Evolutionary conservation across 1,140 invertebrate genomes (phyloP), one percentile per base, ranked within the genome.

Genomic region (Drosophila bipectinata): DNA sequence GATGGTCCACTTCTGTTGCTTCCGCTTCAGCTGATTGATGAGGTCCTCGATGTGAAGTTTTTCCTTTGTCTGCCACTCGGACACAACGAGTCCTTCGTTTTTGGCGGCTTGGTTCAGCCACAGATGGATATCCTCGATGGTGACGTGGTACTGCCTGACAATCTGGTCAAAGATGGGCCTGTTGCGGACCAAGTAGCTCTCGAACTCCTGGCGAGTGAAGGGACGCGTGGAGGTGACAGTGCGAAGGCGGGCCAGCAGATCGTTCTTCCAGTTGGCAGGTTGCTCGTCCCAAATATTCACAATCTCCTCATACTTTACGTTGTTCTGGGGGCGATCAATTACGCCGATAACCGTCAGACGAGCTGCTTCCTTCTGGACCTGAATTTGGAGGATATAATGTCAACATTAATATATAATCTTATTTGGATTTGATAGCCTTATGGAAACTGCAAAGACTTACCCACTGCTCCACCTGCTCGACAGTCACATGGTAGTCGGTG

Each of bases 391-490:
- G 21, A 21, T 3, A 21, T 21, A 21, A 21, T 21, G 21, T 21
- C 21, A 21, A 21, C 21, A 21, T 21, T 21, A 21, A 21, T 3
- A 21, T 2, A 3, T 21, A 3, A 3, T 21, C 21, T 14, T n/a
- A n/a, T 21, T 30, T 26, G 14, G 6, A 49, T 1, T 41, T 18
- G 18, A 18, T 18, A 18, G 18, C 18, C 18, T 14, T 14, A 34
- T 9, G 8, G 39, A 9, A n/a, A 39, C 10, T 9, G 28, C 28
- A 30, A 30, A 12, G 10, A 44, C 44, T 18, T 61, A 91, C 84
- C 90, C 90, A 91, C 21, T 77, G 72, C 34, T 91, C 88, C 1
- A 91, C 88, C 58, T 91, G 90, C 18, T 91, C 90, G 9, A 91
- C 90, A 1, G 90, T 91, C 18, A 90, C 41, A 44, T 91, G 90